These are phyloP conservation scores for Trachurus trachurus DNA, from an alignment of 2,797 vertebrate genomes.

Conservation along the genomic window DNA sequence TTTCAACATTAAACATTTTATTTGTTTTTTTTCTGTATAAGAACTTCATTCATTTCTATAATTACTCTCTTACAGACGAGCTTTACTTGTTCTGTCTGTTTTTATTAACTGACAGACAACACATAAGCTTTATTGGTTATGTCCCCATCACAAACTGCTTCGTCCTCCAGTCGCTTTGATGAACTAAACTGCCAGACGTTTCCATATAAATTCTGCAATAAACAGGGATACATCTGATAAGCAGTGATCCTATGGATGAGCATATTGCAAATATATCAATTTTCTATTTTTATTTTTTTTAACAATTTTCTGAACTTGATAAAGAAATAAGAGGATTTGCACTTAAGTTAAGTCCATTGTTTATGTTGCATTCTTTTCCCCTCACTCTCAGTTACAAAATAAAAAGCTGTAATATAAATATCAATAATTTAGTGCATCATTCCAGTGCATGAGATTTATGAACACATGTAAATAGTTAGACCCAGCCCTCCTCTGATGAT, in stretches of 20 bases:
- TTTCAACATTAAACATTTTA: neutral
- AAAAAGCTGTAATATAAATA: neutral
- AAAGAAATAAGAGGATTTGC: neutral
- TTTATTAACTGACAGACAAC: neutral
- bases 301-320: neutral
- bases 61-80: neutral
- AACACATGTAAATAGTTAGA: conserved; percentile 64
- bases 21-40: neutral
- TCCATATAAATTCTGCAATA: neutral
- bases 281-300: no score
- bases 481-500: conserved; percentile 67
- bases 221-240: neutral
- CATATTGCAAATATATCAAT: no score
- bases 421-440: neutral
- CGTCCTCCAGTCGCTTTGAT: neutral
- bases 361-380: neutral
- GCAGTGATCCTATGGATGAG: no score
- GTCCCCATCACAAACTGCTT: neutral
- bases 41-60: neutral
- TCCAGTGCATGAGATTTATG: conserved; percentile 30
- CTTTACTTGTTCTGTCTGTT: neutral
- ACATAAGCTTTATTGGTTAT: conserved; percentile 7
- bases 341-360: neutral
- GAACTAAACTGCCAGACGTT: neutral
- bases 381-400: neutral